Conservation (phyloP, 2,113 vertebrate species). For the Stegostoma tigrinum region DNA sequence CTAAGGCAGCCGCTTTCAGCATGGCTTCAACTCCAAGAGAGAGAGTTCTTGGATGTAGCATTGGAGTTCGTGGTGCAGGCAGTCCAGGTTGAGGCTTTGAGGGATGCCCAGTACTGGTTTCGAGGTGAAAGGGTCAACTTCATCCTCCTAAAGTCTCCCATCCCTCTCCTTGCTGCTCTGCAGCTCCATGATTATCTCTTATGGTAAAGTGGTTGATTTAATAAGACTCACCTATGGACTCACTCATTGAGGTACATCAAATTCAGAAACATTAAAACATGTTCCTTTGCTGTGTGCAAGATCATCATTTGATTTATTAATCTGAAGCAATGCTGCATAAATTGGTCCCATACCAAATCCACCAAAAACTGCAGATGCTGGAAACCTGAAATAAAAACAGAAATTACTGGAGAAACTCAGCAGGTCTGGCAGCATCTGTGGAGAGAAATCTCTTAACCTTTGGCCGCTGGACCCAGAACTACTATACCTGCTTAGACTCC, state of each 20-base stretch:
- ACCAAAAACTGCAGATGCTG: neutral
- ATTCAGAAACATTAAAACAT: neutral
- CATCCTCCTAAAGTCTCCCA: no score
- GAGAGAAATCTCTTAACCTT: no score
- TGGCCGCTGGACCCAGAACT: no score
- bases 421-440: no score
- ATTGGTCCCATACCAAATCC: neutral
- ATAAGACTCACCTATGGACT: neutral
- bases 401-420: no score
- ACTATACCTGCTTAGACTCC: no score
- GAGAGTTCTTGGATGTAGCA: neutral
- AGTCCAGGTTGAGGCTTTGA: neutral
- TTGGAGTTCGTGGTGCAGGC: neutral
- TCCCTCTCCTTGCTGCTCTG: no score
- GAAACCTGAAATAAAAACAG: no score
- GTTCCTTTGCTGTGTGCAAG: neutral
- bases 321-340: neutral
- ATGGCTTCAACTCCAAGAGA: neutral
- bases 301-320: neutral
- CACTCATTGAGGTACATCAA: neutral
- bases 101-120: neutral
- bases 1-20: neutral
- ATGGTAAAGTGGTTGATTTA: neutral
- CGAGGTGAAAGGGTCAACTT: neutral
- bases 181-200: no score